Percentiles rank a stretch among this genome's conserved stretches.
Conservation (phyloP, 2,888 invertebrate genomes). For the Campaea margaritaria region DNA sequence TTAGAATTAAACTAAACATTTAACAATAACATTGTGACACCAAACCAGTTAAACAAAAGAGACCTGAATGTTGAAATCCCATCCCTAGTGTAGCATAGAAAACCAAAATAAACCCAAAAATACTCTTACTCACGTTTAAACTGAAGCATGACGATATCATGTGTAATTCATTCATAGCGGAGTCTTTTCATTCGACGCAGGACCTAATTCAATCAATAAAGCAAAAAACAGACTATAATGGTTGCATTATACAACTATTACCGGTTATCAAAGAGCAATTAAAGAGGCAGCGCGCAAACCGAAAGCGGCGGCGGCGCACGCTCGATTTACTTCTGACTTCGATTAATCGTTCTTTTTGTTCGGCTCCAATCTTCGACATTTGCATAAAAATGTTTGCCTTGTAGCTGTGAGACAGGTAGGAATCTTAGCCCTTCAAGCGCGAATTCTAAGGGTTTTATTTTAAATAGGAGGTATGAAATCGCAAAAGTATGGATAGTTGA, state of each 20-base stretch:
- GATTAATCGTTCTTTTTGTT: conserved; percentile 78
- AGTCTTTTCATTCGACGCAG: not conserved
- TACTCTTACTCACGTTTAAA: no score
- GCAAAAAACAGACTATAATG: conserved; percentile 68
- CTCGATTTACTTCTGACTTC: conserved; percentile 76
- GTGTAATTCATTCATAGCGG: not conserved
- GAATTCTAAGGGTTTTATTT: not conserved
- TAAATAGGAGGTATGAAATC: not conserved
- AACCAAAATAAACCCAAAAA: no score
- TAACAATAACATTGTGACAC: no score
- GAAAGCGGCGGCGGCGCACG: conserved; percentile 57
- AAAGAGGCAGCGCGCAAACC: conserved; percentile 71
- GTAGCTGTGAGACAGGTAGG: conserved; percentile 45
- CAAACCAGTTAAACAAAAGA: no score
- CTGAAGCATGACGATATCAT: no score
- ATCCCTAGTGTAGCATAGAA: no score
- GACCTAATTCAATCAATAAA: conserved; percentile 55
- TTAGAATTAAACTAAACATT: no score
- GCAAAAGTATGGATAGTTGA: conserved; percentile 29
- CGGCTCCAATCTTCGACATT: conserved; percentile 68
- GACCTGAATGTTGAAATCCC: no score
- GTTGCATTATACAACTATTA: conserved; percentile 74
- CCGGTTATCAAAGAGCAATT: conserved; percentile 77
- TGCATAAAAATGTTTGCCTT: conserved; percentile 73
- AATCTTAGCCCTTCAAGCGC: conserved; percentile 24